Conservation (phyloP, 2,888 invertebrate species). For the Agonopterix subpropinquella region DNA sequence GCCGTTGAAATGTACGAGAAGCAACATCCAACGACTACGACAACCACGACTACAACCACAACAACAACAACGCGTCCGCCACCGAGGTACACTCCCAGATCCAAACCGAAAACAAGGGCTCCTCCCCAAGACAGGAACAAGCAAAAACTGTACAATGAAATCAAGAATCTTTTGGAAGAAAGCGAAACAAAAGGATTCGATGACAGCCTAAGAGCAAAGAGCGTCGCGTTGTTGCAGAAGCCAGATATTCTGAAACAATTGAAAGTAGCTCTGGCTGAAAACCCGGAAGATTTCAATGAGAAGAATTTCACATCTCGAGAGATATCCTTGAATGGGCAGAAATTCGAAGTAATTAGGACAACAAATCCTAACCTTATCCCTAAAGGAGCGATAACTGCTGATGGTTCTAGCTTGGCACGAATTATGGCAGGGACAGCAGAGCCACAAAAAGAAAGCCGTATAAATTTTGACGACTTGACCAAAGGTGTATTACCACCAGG, state of each 20-base stretch:
- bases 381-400: slow-evolving; percentile 72
- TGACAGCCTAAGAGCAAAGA: slow-evolving; percentile 63
- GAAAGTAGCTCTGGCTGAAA: slow-evolving; percentile 82
- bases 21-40: slow-evolving; percentile 81
- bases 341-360: slow-evolving; percentile 83
- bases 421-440: slow-evolving; percentile 58
- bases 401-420: slow-evolving; percentile 56
- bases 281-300: slow-evolving; percentile 77
- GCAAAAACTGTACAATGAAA: slow-evolving; percentile 76
- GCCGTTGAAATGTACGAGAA: slow-evolving; percentile 80
- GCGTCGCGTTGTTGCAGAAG: slow-evolving; percentile 77
- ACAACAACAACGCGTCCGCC: slow-evolving; percentile 64
- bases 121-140: slow-evolving; percentile 71
- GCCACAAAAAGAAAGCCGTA: slow-evolving; percentile 75
- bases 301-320: slow-evolving; percentile 85
- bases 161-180: slow-evolving; percentile 71
- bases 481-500: slow-evolving; percentile 87
- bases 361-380: slow-evolving; percentile 81
- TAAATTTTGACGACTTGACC: slow-evolving; percentile 85
- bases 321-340: slow-evolving; percentile 84
- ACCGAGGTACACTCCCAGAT: slow-evolving; percentile 53
- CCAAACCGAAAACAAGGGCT: slow-evolving; percentile 49
- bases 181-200: slow-evolving; percentile 75
- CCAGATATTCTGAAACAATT: slow-evolving; percentile 85
- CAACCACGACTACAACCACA: slow-evolving; percentile 80